Base-by-base conservation (phyloP, 1,140 invertebrate genomes). In the Drosophila orosa region DNA sequence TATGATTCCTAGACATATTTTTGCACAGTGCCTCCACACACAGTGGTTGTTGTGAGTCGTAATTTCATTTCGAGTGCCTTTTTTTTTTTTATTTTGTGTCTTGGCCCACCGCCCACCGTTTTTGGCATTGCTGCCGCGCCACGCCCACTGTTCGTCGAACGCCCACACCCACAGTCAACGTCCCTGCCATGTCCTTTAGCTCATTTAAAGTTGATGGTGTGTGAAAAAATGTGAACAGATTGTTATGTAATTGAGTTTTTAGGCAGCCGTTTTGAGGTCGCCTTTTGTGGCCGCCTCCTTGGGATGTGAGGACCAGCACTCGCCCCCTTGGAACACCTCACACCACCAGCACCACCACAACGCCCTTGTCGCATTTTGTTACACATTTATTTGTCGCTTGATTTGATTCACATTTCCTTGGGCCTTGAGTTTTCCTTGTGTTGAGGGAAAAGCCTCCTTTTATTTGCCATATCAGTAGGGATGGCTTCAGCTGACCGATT, bases 161-260 rank as follows among this genome's bases (percentile, higher is more conserved):
- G 45, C 45, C 17, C 24, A 25, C 52, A 12, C 19, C 8, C 44
- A n/a, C 24, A 19, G 15, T 15, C 12, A 3, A 22, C 17, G 31
- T 35, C 17, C n/a, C 19, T 48, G 47, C 12, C n/a, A 61, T 45
- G 42, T 55, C 48, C 24, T 27, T 56, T 45, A 77, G 90, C 85
- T 91, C 90, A 91, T 91, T 91, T 91, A 87, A 78, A 91, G 90
- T 91, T 91, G 90, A 91, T 91, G 90, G 90, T 91, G 90, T 91
- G 85, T 91, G 82, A 91, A 91, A 90, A 91, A 91, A 91, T 91
- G 90, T 91, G 90, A 91, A 91, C 90, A 91, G 90, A 91, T 91
- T 91, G 90, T 91, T 91, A 90, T 91, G 90, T 91, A 91, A 91
- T 91, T 91, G 90, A 91, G 90, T 91, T 91, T 91, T 89, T 90